Evolutionary conservation across 2,888 invertebrate species (phyloP).

Genomic region (Sepioteuthis lessoniana): DNA sequence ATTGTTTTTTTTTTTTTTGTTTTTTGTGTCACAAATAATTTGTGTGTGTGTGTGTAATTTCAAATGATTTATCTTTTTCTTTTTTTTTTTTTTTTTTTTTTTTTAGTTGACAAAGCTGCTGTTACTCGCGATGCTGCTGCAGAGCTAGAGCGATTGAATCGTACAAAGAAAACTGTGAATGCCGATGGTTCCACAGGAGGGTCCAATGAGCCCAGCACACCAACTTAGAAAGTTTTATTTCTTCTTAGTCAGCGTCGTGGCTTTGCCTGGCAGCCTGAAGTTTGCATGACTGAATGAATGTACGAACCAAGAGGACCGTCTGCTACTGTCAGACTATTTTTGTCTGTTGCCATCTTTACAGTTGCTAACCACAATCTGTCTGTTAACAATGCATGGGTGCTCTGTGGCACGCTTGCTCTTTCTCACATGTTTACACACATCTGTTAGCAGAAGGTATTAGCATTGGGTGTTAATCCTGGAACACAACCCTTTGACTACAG

Average conservation of each 20-base stretch:
- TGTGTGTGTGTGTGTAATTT: no score
- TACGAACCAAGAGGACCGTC: conserved; percentile 37
- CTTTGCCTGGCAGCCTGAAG: conserved; percentile 44
- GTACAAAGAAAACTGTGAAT: conserved; percentile 78
- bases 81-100: conserved; percentile 1
- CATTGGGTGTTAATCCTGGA: neutral
- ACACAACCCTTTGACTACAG: neutral
- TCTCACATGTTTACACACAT: conserved; percentile 1
- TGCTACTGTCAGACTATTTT: conserved; percentile 3
- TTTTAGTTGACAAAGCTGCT: conserved; percentile 81
- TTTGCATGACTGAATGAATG: conserved; percentile 45
- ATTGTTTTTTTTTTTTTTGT: neutral
- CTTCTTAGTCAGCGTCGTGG: conserved; percentile 36
- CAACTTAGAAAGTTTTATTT: conserved; percentile 24
- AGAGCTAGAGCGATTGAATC: conserved; percentile 90
- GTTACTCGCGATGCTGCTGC: conserved; percentile 93
- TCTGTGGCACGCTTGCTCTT: neutral
- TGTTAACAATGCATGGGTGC: neutral
- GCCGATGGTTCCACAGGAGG: conserved; percentile 42
- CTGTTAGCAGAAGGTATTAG: neutral
- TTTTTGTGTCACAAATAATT: no score
- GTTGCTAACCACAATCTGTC: conserved; percentile 38
- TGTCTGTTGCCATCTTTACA: conserved; percentile 45
- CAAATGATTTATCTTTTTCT: no score
- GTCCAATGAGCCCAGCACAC: conserved; percentile 43